Evolutionary conservation across 2,797 vertebrate species (phyloP).

Genomic region (Mastacembelus armatus): DNA sequence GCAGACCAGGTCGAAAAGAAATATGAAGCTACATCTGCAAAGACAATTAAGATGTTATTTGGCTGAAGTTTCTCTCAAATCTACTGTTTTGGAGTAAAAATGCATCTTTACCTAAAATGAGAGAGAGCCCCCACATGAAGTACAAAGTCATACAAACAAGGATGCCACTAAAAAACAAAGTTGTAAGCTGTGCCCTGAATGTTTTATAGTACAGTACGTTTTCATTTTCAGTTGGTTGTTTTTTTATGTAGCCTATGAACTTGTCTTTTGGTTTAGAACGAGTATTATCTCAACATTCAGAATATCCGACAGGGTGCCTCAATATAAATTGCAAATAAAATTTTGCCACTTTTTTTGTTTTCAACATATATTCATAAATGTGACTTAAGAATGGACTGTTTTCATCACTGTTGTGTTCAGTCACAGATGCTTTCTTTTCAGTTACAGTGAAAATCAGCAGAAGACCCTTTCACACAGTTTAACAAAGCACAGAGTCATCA

Average conservation of each 20-base stretch:
- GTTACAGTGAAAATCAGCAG: not conserved
- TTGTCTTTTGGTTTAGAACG: constrained; percentile 8
- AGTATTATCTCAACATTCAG: not conserved
- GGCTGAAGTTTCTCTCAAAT: constrained; percentile 4
- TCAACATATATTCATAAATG: not conserved
- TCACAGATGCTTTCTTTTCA: not conserved
- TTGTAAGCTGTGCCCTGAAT: constrained; percentile 13
- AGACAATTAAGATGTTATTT: constrained; percentile 4
- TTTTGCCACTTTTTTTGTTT: constrained; percentile 19
- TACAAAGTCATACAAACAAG: constrained; percentile 11
- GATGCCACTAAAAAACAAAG: constrained; percentile 21
- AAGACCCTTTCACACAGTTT: not conserved
- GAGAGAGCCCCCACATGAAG: constrained; percentile 1
- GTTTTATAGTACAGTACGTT: not conserved
- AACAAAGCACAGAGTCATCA: not conserved
- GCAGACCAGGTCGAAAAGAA: constrained; percentile 9
- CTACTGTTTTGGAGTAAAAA: constrained; percentile 4
- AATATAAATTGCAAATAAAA: not conserved
- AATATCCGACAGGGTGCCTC: not conserved
- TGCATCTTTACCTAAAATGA: not conserved
- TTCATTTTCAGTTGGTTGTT: constrained; percentile 2
- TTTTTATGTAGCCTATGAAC: not conserved
- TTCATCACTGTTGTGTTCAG: not conserved
- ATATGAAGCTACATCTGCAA: constrained; percentile 8
- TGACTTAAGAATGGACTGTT: not conserved